Percentiles rank a stretch among this genome's conserved stretches.
Conservation (phyloP, 2,797 vertebrate species). For the Novumbra hubbsi region DNA sequence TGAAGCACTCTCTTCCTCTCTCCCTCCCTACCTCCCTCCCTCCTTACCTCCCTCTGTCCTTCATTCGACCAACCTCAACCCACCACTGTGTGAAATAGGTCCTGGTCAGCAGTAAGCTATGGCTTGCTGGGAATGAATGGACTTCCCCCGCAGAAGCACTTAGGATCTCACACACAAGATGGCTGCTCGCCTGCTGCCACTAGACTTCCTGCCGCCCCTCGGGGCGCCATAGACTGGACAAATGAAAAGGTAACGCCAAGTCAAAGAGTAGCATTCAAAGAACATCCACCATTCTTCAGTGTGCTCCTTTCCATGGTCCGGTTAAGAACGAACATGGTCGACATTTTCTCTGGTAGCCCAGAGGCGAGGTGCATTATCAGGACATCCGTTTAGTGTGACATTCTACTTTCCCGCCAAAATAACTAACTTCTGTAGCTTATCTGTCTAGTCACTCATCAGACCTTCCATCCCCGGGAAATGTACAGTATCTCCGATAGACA, state of each 20-base stretch:
- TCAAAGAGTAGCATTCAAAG: not conserved
- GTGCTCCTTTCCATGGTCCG: not conserved
- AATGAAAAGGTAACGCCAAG: too few species aligned
- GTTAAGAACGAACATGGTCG: too few species aligned
- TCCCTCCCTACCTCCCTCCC: not conserved
- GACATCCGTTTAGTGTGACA: too few species aligned
- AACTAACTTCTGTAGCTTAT: too few species aligned
- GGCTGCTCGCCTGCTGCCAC: not conserved
- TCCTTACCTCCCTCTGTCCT: not conserved
- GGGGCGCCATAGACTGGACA: not conserved
- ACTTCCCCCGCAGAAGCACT: slow-evolving; percentile 6
- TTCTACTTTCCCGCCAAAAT: too few species aligned
- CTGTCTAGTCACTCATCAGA: too few species aligned
- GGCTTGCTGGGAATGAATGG: slow-evolving; percentile 2
- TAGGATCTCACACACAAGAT: not conserved
- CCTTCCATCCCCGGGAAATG: too few species aligned
- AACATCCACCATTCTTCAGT: not conserved
- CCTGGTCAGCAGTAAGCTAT: slow-evolving; percentile 32
- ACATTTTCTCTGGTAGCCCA: too few species aligned
- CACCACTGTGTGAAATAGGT: slow-evolving; percentile 19
- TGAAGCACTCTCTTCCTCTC: not conserved
- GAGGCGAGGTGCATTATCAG: too few species aligned
- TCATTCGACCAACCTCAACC: not conserved
- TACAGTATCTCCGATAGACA: too few species aligned
- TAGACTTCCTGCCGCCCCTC: not conserved